These are phyloP conservation scores for Enoplosus armatus DNA, from an alignment of 2,797 vertebrate species.

Conservation along the genomic window DNA sequence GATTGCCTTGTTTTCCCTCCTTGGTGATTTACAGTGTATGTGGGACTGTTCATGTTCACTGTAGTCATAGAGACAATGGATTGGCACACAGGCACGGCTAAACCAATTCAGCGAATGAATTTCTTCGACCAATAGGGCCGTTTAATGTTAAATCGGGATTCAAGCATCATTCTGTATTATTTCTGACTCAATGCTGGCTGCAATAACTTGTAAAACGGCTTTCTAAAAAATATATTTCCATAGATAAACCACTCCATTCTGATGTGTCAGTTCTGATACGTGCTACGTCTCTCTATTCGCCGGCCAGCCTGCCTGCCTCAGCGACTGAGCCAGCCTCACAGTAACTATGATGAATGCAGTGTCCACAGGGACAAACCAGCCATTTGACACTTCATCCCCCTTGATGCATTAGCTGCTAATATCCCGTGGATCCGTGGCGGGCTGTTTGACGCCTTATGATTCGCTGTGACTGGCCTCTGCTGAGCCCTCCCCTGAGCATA, in stretches of 20 bases:
- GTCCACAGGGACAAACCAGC: conserved; percentile 79
- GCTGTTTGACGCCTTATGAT: conserved; percentile 61
- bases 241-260: conserved; percentile 54
- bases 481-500: conserved; percentile 45
- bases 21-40: conserved; percentile 54
- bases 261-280: conserved; percentile 64
- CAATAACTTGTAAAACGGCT: conserved; percentile 35
- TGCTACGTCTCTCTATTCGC: conserved; percentile 45
- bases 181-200: conserved; percentile 26
- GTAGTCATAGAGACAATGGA: conserved; percentile 48
- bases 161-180: background rate
- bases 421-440: conserved; percentile 42
- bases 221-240: conserved; percentile 51
- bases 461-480: conserved; percentile 38
- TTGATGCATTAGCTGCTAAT: conserved; percentile 78
- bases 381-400: conserved; percentile 75
- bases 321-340: conserved; percentile 58
- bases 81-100: conserved; percentile 38
- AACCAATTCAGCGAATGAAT: conserved; percentile 45
- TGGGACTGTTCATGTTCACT: conserved; percentile 28
- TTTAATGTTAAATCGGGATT: conserved; percentile 14
- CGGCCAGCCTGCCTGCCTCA: conserved; percentile 51
- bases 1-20: conserved; percentile 58
- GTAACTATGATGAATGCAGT: conserved; percentile 83
- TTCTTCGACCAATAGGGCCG: conserved; percentile 23